Evolutionary conservation across 2,888 invertebrate genomes (phyloP), one percentile per base, ranked within the genome.

Genomic region (Nebria brevicollis): DNA sequence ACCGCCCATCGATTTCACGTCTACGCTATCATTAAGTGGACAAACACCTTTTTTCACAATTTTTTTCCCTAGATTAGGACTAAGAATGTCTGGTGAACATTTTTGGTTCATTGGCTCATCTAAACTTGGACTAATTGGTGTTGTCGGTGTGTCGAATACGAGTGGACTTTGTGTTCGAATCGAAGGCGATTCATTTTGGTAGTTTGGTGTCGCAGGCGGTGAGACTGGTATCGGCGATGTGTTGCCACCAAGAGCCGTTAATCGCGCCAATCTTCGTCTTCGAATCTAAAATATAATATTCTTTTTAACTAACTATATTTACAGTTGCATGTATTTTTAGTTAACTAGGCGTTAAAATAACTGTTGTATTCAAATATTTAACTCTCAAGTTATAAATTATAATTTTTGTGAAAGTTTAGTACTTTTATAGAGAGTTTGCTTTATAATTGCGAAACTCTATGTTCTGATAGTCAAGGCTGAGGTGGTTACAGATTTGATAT

Each of bases 231-330:
- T 89, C 64, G 88, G 89, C 77, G 91, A 89, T 66, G 90, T 90
- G 82, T 90, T 88, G 72, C 90, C 91, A 83, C 92, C 91, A 81
- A 93, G 88, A 74, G 92, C 94, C 75, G 92, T 93, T 83, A 95
- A 90, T 82, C 95, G 93, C 81, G 94, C 95, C 86, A 96, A 90
- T 83, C 95, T 92, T 86, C 95, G 91, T 88, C 93, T 92, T 85
- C 95, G 92, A 89, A 95, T 95, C 95, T 95, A 88, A 82, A 90
- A 91, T 84, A 83, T 15, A 64, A 20, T n/a, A 54, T 11, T 54
- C 54, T 11, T 54, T 54, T 54, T 54, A 13, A 7, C 54, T 54
- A 13, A 7, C 54, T 54, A 34, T 34, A 34, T 34, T 34, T 4
- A 34, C 4, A 34, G 34, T 34, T 34, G 34, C 0, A 34, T 34